Base-by-base conservation (phyloP, 2,113 vertebrate species). In the Osmerus eperlanus region DNA sequence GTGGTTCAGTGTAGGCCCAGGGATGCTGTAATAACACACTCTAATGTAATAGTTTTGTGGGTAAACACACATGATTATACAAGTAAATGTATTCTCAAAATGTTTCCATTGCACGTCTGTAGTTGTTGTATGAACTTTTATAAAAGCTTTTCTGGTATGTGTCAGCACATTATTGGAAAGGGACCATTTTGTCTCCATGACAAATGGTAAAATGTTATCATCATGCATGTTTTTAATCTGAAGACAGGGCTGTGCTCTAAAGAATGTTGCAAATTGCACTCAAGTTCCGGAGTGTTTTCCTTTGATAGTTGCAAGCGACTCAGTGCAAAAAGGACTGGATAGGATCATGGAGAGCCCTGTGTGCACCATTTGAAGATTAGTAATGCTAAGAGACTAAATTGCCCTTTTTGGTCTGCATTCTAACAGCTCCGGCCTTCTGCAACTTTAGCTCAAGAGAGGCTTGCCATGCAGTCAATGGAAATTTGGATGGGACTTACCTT, bases 401-500 rank as follows among this genome's bases (percentile, higher is more conserved):
- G 80, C 78, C 75, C 83, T 86, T 90, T 90, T 90, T 74, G 58
- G 63, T 84, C 63, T 1, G 55, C 81, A 81, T 83, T 87, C 68
- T 85, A 76, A 68, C 74, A 85, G 68, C 74, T 78, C 84, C 84
- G 83, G 66, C 73, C 76, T 77, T 84, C 83, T 47, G 68, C 81
- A 81, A 84, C 87, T 78, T 51, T 81, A 74, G 71, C 87, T 89
- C 83, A 88, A 90, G 86, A 87, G 89, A 84, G 84, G 85, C 84
- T 85, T 84, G 81, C 84, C 78, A 75, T 79, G 76, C 79, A 77
- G 88, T 82, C 89, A 78, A 77, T 76, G 72, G 73, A 86, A 86
- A 84, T 79, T 80, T 80, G 76, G 84, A 81, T 81, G 70, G 78
- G 81, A 83, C 70, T 71, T 81, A 55, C 55, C 59, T 74, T 84